These are phyloP conservation scores for Xenops minutus DNA, from an alignment of 2,797 vertebrate genomes.

Conservation along the genomic window DNA sequence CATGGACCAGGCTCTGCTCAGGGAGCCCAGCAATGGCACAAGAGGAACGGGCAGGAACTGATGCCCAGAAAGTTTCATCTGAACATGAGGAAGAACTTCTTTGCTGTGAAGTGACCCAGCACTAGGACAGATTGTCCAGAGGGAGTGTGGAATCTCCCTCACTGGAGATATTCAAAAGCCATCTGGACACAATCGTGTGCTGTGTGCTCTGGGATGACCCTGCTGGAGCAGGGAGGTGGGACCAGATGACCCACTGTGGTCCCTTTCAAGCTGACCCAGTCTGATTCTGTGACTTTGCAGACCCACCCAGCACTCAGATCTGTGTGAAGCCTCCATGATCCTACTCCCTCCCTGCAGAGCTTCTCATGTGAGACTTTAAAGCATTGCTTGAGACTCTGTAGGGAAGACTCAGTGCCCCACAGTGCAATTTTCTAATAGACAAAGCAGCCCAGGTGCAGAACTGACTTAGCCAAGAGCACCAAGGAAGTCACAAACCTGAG, in stretches of 20 bases:
- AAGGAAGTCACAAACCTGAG: neutral
- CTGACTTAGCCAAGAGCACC: neutral
- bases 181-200: neutral
- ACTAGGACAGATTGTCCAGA: neutral
- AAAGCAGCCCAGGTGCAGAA: neutral
- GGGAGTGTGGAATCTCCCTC: neutral
- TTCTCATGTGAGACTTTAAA: neutral
- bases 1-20: neutral
- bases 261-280: neutral
- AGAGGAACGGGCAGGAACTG: neutral
- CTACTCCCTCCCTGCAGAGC: neutral
- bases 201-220: neutral
- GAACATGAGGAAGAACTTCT: rapidly evolving
- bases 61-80: neutral
- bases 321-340: neutral
- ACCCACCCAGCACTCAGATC: neutral
- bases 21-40: neutral
- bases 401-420: rapidly evolving
- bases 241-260: neutral
- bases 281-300: neutral
- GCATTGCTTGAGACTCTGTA: neutral
- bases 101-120: neutral
- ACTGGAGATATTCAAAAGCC: neutral
- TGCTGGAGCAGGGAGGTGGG: neutral
- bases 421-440: neutral